Evolutionary conservation across 2,797 vertebrate genomes (phyloP).

Genomic region (Malurus leucopterus): DNA sequence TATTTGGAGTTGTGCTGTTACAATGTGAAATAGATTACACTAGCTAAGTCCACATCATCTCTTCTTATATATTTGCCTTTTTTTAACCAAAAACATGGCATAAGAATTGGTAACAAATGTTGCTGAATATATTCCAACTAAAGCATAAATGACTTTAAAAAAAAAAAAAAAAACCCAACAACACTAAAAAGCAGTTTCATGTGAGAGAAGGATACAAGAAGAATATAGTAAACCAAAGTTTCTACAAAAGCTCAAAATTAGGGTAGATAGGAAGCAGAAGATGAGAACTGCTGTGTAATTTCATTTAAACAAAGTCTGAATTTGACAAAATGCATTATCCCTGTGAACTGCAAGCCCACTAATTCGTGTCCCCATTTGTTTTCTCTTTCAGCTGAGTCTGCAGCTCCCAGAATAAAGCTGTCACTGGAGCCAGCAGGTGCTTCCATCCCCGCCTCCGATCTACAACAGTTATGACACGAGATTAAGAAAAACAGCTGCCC

Average conservation of each 20-base stretch:
- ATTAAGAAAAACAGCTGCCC: conserved; percentile 55
- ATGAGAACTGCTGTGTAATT: not conserved
- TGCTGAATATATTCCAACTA: not conserved
- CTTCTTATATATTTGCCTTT: not conserved
- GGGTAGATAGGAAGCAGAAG: not conserved
- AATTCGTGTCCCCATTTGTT: not conserved
- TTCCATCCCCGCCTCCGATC: not conserved
- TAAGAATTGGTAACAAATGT: not conserved
- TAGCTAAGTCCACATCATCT: not conserved
- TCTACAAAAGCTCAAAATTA: not conserved
- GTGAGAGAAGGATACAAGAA: not conserved
- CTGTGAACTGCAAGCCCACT: not conserved
- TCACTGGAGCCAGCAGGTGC: conserved; percentile 37
- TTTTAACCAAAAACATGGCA: not conserved
- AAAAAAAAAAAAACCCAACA: not conserved
- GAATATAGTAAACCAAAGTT: not conserved
- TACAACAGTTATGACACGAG: conserved; percentile 34
- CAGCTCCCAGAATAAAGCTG: conserved; percentile 27
- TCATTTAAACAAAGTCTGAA: conserved; percentile 7
- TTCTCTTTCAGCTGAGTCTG: not conserved
- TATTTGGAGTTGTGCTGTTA: not conserved
- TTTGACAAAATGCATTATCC: not conserved
- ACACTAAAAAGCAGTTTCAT: not conserved
- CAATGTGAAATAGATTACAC: not conserved
- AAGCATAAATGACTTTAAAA: not conserved